phyloP scores from a whole-genome alignment of 2,888 invertebrate genomes.

The Synanthedon tipuliformis region DNA sequence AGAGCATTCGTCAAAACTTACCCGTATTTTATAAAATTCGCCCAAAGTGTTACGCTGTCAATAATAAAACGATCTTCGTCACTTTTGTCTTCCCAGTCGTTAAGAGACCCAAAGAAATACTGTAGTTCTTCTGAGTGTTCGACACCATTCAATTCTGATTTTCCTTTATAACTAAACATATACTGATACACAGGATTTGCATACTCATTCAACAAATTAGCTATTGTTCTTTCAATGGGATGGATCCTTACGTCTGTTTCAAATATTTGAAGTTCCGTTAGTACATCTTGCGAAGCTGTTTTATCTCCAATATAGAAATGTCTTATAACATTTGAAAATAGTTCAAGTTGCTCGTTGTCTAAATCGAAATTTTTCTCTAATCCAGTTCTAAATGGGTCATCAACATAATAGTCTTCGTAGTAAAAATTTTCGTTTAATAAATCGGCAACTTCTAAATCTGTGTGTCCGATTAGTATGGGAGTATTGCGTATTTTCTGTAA shows the following conservation, averaged over 20 bases:
- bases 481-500: slow-evolving; percentile 38
- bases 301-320: slow-evolving; percentile 56
- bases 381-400: slow-evolving; percentile 40
- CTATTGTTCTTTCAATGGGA: slow-evolving; percentile 41
- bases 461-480: slow-evolving; percentile 49
- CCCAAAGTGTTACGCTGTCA: slow-evolving; percentile 45
- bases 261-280: slow-evolving; percentile 31
- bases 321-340: slow-evolving; percentile 29
- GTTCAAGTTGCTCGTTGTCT: slow-evolving; percentile 24
- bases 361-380: slow-evolving; percentile 40
- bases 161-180: slow-evolving; percentile 40
- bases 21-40: slow-evolving; percentile 57
- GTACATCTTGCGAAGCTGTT: slow-evolving; percentile 25
- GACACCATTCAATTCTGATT: slow-evolving; percentile 23
- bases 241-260: slow-evolving; percentile 51
- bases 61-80: slow-evolving; percentile 32
- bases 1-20: slow-evolving; percentile 14
- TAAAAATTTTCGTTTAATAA: slow-evolving; percentile 4
- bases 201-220: slow-evolving; percentile 33
- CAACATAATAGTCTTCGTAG: slow-evolving; percentile 27
- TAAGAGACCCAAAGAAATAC: slow-evolving; percentile 34
- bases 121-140: slow-evolving; percentile 39
- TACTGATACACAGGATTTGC: slow-evolving; percentile 46
- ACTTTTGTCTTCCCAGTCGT: slow-evolving; percentile 11
- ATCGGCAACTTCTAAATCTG: slow-evolving; percentile 6